Conservation (phyloP, 2,113 vertebrate genomes). For the Caracal caracal region DNA sequence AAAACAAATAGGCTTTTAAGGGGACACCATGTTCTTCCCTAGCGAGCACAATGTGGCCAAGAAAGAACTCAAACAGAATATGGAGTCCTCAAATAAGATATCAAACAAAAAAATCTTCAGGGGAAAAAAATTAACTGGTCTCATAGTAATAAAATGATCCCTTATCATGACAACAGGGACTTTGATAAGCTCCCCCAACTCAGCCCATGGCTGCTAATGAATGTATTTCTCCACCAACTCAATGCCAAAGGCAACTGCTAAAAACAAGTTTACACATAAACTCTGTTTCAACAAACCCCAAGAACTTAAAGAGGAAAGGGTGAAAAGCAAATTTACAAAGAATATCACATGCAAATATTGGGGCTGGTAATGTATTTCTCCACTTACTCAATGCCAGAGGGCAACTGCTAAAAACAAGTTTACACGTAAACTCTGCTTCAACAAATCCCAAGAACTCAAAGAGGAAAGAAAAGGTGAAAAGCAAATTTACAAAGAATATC, state of each 20-base stretch:
- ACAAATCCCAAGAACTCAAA: background rate
- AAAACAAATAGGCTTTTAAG: slow-evolving; percentile 35
- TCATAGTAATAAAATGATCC: slow-evolving; percentile 12
- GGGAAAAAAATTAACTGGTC: background rate
- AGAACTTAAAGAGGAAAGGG: slow-evolving; percentile 26
- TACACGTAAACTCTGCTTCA: background rate
- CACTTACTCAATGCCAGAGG: background rate
- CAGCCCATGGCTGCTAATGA: background rate
- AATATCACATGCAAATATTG: background rate
- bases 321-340: background rate
- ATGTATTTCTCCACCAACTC: background rate
- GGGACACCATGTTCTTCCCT: slow-evolving; percentile 34
- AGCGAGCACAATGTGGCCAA: slow-evolving; percentile 5
- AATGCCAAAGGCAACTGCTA: background rate
- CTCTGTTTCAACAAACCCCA: background rate
- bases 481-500: background rate
- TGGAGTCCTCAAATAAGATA: slow-evolving; percentile 45
- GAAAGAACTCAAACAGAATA: slow-evolving; percentile 56
- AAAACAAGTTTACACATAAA: background rate
- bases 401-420: background rate
- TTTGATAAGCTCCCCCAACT: background rate
- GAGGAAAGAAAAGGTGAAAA: background rate
- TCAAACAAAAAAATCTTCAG: slow-evolving; percentile 32
- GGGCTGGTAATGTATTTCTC: background rate
- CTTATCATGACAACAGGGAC: background rate